Evolutionary conservation across 30 jellyfish, hydroid and myxozoan genomes (phyloP), one percentile per base, ranked within the genome.

Genomic region (Catostylus mosaicus): DNA sequence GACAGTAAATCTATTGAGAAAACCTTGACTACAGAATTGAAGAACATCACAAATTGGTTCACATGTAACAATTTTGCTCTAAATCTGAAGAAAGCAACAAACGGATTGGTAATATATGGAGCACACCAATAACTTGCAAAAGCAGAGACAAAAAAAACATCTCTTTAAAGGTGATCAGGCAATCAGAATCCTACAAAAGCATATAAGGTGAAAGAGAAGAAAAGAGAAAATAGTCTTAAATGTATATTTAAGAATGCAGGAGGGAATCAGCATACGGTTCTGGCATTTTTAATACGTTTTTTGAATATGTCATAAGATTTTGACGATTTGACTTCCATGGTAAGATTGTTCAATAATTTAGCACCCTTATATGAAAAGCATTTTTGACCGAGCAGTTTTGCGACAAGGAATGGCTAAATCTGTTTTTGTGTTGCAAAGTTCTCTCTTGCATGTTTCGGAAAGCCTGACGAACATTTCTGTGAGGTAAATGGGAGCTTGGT

Each of bases 111-210:
- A 2, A 11, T 70, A 23, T 32, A 14, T 27, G 69, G 82, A 70
- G 14, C 47, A n/a, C 82, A 38, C 86, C 86, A 74, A 74, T 18
- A 74, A 74, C 54, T 47, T 50, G 84, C 73, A 32, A 48, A 73
- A 65, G 36, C 85, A 0, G 85, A 73, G 30, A 47, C 12, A 73
- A 46, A 9, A 38, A 48, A 19, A 37, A 70, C 20, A 5, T 70
- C 82, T 12, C 37, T n/a, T 67, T 24, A 64, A 31, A 64, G 27
- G 32, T 29, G 27, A 64, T 64, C 59, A 64, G 77, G 52, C 34
- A 64, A 31, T 64, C 77, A 23, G 77, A 64, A 0, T 64, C 77
- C 2, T 64, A 64, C 36, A 7, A 64, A 64, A n/a, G n/a, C n/a
- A n/a, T n/a, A n/a, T n/a, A n/a, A n/a, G n/a, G n/a, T n/a, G n/a